phyloP scores from a whole-genome alignment of 2,113 vertebrate species.

The Tachysurus fulvidraco region DNA sequence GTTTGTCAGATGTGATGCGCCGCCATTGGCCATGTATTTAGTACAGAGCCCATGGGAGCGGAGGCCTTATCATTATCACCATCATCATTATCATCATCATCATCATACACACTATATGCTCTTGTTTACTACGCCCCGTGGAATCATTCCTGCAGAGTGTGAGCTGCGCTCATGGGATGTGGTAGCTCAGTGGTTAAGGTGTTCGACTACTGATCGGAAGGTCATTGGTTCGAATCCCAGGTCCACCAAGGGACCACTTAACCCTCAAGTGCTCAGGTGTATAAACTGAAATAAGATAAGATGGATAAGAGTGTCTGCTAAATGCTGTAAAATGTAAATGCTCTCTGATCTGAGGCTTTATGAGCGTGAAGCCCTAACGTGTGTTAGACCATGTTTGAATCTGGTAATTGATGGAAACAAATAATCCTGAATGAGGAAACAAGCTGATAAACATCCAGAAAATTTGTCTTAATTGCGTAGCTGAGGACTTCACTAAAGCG shows the following conservation, averaged over 20 bases:
- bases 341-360: background rate
- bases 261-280: too few relatives aligned
- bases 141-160: conserved; percentile 18
- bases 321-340: too few relatives aligned
- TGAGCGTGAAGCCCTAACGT: background rate
- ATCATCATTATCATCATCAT: background rate
- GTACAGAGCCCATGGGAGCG: conserved; percentile 11
- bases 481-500: conserved; percentile 4
- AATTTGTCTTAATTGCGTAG: background rate
- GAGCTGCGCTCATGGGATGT: too few relatives aligned
- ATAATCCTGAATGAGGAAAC: background rate
- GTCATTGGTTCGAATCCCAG: too few relatives aligned
- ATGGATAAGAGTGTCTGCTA: too few relatives aligned
- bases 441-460: background rate
- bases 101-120: background rate
- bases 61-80: background rate
- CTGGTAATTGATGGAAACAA: conserved; percentile 11
- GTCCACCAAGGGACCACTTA: too few relatives aligned
- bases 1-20: conserved; percentile 1
- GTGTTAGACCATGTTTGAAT: background rate
- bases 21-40: conserved; percentile 17
- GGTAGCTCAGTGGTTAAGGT: too few relatives aligned
- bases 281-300: too few relatives aligned
- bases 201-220: too few relatives aligned
- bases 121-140: background rate